These are phyloP conservation scores for Tachina lurida DNA, from an alignment of 2,888 invertebrate species.

Conservation along the genomic window DNA sequence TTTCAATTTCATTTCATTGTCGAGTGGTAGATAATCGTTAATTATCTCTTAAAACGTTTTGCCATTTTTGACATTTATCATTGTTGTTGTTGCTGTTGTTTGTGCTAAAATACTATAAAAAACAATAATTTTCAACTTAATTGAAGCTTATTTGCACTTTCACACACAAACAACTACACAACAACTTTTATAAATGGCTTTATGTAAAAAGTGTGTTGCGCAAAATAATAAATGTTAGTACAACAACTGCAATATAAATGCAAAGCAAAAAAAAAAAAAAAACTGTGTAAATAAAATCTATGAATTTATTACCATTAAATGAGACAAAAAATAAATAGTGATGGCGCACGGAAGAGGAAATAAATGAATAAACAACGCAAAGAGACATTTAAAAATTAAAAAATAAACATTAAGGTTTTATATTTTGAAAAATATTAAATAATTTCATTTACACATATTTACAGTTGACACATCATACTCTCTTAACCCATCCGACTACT, in stretches of 20 bases:
- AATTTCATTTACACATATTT: constrained; percentile 20
- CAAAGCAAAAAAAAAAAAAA: background rate
- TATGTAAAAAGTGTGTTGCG: background rate
- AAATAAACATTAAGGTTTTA: constrained; percentile 7
- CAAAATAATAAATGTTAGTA: constrained; percentile 15
- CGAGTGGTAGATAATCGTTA: constrained; percentile 47
- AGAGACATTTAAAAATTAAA: constrained; percentile 18
- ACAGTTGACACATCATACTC: constrained; percentile 4
- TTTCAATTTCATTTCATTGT: constrained; percentile 32
- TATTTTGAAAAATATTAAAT: constrained; percentile 24
- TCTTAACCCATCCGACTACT: background rate
- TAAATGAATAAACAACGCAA: background rate
- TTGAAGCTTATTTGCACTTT: constrained; percentile 61
- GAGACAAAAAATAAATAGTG: background rate
- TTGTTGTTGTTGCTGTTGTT: constrained; percentile 35
- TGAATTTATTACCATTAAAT: constrained; percentile 36
- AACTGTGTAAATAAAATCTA: constrained; percentile 46
- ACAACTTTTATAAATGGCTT: constrained; percentile 18
- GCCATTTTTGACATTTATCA: constrained; percentile 63
- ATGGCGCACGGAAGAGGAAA: background rate
- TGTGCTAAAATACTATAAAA: constrained; percentile 34
- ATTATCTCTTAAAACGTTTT: constrained; percentile 64
- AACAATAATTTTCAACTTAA: constrained; percentile 61
- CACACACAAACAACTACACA: background rate
- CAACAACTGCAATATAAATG: background rate